Evolutionary conservation across 2,797 vertebrate species (phyloP).

Genomic region (Argentina silus): DNA sequence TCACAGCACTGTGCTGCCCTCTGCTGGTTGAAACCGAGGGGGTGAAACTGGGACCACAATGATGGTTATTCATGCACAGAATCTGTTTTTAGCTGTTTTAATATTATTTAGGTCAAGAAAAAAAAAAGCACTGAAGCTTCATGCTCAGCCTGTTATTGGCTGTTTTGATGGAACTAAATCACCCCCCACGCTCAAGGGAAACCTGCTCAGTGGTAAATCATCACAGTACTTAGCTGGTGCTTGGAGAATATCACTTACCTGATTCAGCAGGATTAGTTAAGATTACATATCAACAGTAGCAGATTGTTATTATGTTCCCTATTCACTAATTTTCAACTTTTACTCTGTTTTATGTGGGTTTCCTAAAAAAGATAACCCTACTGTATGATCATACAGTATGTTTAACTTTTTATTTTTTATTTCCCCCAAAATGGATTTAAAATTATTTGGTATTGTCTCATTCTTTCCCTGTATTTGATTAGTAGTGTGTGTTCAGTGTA

Average conservation of each 20-base stretch:
- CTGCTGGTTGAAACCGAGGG: slow-evolving; percentile 46
- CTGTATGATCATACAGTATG: not conserved
- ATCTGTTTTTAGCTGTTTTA: slow-evolving; percentile 8
- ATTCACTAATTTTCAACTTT: not conserved
- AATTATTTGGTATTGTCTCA: slow-evolving; percentile 8
- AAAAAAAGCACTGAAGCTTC: slow-evolving; percentile 9
- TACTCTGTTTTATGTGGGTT: not conserved
- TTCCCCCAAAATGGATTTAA: not conserved
- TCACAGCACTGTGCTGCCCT: slow-evolving; percentile 47
- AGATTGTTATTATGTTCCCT: not conserved
- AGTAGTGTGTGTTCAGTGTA: slow-evolving; percentile 30
- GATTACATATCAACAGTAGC: not conserved
- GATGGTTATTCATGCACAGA: not conserved
- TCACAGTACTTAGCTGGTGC: not conserved
- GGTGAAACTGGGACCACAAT: not conserved
- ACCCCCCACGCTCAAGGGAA: not conserved
- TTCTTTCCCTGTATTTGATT: slow-evolving; percentile 39
- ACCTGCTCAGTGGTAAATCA: not conserved
- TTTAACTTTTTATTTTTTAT: slow-evolving; percentile 29
- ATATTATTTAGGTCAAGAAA: slow-evolving; percentile 1
- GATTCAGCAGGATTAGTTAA: not conserved
- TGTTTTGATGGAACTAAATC: not conserved
- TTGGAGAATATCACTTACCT: not conserved
- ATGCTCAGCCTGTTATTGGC: not conserved
- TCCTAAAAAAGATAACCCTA: not conserved